Evolutionary conservation across 1,140 invertebrate genomes (phyloP).

Genomic region (Pogonognathellus flavescens): DNA sequence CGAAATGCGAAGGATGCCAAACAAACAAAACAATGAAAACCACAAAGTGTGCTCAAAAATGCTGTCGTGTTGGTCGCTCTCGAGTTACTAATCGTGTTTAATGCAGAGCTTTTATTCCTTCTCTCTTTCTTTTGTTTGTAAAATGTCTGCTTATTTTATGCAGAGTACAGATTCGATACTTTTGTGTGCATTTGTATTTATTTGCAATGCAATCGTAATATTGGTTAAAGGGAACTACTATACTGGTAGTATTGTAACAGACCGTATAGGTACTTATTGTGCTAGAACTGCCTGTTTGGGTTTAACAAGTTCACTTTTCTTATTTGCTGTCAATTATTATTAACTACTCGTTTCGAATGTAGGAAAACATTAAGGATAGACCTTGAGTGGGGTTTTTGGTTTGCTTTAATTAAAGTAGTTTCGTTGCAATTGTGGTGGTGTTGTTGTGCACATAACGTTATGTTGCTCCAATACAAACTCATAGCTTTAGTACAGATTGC

Average conservation of each 20-base stretch:
- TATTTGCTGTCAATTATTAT: not conserved
- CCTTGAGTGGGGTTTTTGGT: constrained; percentile 27
- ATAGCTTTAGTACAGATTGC: not conserved
- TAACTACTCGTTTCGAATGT: not conserved
- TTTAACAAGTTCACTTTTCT: constrained; percentile 20
- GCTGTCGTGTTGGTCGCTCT: constrained; percentile 12
- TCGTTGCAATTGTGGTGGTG: not conserved
- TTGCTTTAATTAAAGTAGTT: constrained; percentile 7
- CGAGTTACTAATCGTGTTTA: not conserved
- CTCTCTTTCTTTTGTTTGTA: constrained; percentile 29
- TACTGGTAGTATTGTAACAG: too few species aligned
- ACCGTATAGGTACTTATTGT: too few species aligned
- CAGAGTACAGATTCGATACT: not conserved
- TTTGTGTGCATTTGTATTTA: not conserved
- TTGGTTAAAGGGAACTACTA: not conserved
- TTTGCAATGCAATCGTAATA: not conserved
- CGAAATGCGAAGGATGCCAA: not conserved
- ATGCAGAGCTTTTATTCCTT: not conserved
- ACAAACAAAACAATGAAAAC: constrained; percentile 34
- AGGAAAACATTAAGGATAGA: not conserved
- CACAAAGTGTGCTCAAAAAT: constrained; percentile 43
- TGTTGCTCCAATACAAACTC: not conserved
- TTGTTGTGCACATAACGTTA: not conserved
- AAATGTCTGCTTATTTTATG: not conserved
- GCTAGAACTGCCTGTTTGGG: not conserved